Percentiles rank a stretch among this genome's conserved stretches.
Evolutionary conservation across 2,888 invertebrate genomes (phyloP).

Genomic region (Agrochola circellaris): DNA sequence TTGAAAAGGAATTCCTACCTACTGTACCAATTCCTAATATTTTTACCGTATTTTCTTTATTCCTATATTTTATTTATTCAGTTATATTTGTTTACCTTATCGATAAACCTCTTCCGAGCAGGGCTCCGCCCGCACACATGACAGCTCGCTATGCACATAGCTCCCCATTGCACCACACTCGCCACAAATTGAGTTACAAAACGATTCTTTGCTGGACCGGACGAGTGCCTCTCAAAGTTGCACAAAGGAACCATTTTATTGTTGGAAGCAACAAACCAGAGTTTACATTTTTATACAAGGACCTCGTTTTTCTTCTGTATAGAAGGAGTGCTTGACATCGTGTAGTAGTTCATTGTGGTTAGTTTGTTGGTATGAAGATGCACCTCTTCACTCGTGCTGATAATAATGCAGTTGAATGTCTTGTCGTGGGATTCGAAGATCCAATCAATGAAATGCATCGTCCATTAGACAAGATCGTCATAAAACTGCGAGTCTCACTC

Average conservation of each 20-base stretch:
- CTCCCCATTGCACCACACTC: conserved; percentile 75
- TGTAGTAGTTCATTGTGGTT: neutral
- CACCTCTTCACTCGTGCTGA: too few species aligned
- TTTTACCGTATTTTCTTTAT: too few species aligned
- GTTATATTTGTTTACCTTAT: neutral
- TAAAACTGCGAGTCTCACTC: too few species aligned
- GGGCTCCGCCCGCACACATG: conserved; percentile 19
- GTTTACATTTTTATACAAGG: conserved; percentile 46
- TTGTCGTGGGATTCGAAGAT: too few species aligned
- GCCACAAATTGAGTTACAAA: conserved; percentile 88
- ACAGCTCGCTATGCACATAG: conserved; percentile 51
- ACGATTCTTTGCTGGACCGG: conserved; percentile 83
- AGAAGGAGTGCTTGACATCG: conserved; percentile 23
- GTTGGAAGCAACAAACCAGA: conserved; percentile 67
- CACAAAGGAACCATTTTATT: conserved; percentile 71
- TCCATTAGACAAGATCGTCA: neutral
- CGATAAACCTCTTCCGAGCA: conserved; percentile 33
- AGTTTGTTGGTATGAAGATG: neutral
- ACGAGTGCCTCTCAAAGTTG: conserved; percentile 84
- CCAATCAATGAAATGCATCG: neutral
- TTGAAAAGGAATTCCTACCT: too few species aligned
- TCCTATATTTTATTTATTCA: too few species aligned
- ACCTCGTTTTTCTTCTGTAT: conserved; percentile 25
- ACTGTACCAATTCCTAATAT: too few species aligned
- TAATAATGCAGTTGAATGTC: neutral